Evolutionary conservation across 2,797 vertebrate genomes (phyloP), one percentile per base, ranked within the genome.

Genomic region (Morelia viridis): DNA sequence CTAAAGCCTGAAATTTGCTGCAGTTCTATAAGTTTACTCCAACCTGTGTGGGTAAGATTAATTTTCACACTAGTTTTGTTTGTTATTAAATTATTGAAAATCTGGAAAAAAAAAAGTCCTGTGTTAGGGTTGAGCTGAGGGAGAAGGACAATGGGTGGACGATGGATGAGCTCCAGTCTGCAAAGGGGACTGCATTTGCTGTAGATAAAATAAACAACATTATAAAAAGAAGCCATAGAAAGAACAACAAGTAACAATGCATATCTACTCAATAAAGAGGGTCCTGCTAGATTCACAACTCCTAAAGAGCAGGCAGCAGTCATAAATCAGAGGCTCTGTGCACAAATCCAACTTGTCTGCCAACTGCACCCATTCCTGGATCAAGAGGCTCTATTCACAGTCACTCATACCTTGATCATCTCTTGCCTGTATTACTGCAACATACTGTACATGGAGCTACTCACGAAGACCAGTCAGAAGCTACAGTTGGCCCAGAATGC

Each of bases 21-120:
- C 96, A 92, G 88, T 92, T 93, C 91, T 97, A 92, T 96, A n/a
- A 68, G 90, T 95, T 96, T 93, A 93, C 87, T 96, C 93, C 95
- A 95, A 96, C 87, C 71, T 93, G 87, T 95, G 94, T 93, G 95
- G 95, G 93, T 58, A 65, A 95, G 91, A 96, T 95, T 62, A 35
- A 95, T 91, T 97, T 97, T 96, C 97, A 97, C 90, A 97, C 94
- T 97, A 97, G 95, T 97, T 93, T 97, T 96, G 93, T 93, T 97
- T 97, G 96, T 96, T 95, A 97, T 97, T 97, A 98, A 98, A 98
- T 97, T 97, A 97, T 97, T 97, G 94, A 96, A 92, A 92, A 96
- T 95, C 95, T 95, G 95, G 1, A 41, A 93, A 91, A 13, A 10
- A 28, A 12, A 31, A 68, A 15, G 68, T 71, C 6, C 15, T 71